Percentiles rank a stretch among this genome's conserved stretches.
Evolutionary conservation across 2,888 invertebrate species (phyloP).

Genomic region (Bruchidius siliquastri): DNA sequence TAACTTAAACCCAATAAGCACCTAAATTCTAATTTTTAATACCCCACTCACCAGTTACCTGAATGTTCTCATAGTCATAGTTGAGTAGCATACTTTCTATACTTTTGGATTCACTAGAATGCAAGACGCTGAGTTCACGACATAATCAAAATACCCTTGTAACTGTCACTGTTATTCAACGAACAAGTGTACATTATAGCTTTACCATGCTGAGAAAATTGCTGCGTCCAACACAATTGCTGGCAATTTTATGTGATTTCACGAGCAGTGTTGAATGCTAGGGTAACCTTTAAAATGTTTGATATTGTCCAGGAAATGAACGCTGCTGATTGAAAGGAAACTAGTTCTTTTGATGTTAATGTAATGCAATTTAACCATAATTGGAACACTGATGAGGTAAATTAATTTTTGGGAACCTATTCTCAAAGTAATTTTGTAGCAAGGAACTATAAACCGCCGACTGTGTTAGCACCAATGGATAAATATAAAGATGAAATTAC

Average conservation of each 20-base stretch:
- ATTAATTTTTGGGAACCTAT: not conserved
- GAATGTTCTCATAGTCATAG: too few relatives aligned
- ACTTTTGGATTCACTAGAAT: too few relatives aligned
- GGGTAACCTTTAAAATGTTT: not conserved
- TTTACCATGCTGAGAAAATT: not conserved
- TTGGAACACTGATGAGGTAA: not conserved
- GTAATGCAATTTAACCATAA: not conserved
- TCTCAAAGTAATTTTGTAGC: not conserved
- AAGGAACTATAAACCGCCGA: too few relatives aligned
- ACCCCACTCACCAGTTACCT: too few relatives aligned
- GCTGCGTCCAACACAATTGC: not conserved
- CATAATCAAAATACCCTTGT: not conserved
- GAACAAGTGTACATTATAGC: not conserved
- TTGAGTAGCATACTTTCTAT: too few relatives aligned
- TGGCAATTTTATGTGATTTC: not conserved
- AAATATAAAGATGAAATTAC: too few relatives aligned
- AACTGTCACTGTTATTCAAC: not conserved
- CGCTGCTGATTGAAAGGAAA: slow-evolving; percentile 1
- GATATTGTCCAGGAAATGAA: not conserved
- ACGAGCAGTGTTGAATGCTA: not conserved
- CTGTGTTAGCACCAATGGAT: too few relatives aligned
- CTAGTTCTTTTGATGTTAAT: not conserved
- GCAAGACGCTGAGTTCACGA: not conserved
- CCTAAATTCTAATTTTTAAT: too few relatives aligned
- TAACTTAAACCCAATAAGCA: too few relatives aligned